A percentile compares a stretch with the other conserved stretches of the same genome.
phyloP scores from a whole-genome alignment of 2,113 vertebrate species.

The Genyomyrus donnyi region DNA sequence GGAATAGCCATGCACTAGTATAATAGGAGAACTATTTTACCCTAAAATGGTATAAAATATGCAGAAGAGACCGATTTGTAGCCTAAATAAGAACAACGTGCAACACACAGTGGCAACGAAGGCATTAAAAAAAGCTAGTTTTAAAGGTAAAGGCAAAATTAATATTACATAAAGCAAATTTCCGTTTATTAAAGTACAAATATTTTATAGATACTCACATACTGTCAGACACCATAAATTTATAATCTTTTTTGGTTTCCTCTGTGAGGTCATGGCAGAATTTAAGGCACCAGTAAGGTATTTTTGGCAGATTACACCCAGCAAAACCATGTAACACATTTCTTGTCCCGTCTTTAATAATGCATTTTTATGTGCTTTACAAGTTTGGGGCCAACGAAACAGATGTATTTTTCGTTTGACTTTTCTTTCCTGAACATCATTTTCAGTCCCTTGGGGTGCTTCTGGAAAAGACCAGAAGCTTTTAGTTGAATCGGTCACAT shows the following conservation, averaged over 20 bases:
- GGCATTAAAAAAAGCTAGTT: not conserved
- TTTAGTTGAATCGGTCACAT: constrained; percentile 3
- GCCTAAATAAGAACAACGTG: not conserved
- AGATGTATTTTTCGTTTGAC: not conserved
- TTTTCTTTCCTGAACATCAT: not conserved
- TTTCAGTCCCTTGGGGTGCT: not conserved
- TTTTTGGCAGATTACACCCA: not conserved
- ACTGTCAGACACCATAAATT: not conserved
- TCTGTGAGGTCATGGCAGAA: not conserved
- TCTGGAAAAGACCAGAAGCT: not conserved
- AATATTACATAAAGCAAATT: not conserved
- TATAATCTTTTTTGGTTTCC: not conserved
- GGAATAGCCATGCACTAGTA: not conserved
- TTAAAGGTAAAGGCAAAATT: not conserved
- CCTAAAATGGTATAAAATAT: not conserved
- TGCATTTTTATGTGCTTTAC: constrained; percentile 6
- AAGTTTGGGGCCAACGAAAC: not conserved
- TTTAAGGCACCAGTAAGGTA: not conserved
- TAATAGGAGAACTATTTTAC: not conserved
- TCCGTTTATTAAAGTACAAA: not conserved
- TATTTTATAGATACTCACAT: not conserved
- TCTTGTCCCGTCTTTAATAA: not conserved
- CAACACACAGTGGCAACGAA: not conserved
- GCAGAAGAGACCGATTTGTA: not conserved
- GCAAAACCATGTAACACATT: not conserved